Evolutionary conservation across 2,113 vertebrate genomes (phyloP), one percentile per base, ranked within the genome.

Genomic region (Saccopteryx bilineata): DNA sequence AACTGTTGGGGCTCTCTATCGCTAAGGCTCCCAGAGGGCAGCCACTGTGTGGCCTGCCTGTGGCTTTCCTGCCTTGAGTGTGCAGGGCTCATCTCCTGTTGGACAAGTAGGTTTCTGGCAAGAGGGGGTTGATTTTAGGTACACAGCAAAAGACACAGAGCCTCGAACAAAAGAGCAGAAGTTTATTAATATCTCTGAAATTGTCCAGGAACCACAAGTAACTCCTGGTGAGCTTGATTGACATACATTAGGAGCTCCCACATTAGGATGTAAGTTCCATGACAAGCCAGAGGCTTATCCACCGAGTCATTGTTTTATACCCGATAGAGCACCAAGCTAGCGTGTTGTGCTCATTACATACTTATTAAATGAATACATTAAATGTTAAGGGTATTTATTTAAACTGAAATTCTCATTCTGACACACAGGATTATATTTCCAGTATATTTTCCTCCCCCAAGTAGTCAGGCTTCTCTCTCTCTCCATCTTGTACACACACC

Each of bases 371-470:
- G 63, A 69, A 79, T 75, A 54, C 50, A 50, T 65, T 80, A 69
- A 92, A 74, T 48, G 10, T 69, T 88, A 65, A 31, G 12, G 50
- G 5, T 28, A 75, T 81, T 90, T 81, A 93, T 54, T 95, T 78
- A 65, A 56, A 79, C 15, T 60, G 24, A 95, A 92, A 82, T 93
- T 90, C 12, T 87, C 56, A 48, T 79, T 81, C 33, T 74, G 61
- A 31, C 4, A 85, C 52, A 71, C 14, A 78, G 63, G 82, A 76
- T 76, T 94, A 94, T 88, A 91, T 80, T 74, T 78, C 83, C 28
- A 92, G n/a, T 71, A 75, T 17, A 79, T 46, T 48, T 92, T 90
- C 86, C 39, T 86, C 69, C 60, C 9, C 56, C 9, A 19, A 46
- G 13, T 39, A 63, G 17, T 7, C 50, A 79, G 50, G 48, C 31